Percentiles rank a stretch among this genome's conserved stretches.
Evolutionary conservation across 2,797 vertebrate genomes (phyloP).

Genomic region (Sebastes itinus): DNA sequence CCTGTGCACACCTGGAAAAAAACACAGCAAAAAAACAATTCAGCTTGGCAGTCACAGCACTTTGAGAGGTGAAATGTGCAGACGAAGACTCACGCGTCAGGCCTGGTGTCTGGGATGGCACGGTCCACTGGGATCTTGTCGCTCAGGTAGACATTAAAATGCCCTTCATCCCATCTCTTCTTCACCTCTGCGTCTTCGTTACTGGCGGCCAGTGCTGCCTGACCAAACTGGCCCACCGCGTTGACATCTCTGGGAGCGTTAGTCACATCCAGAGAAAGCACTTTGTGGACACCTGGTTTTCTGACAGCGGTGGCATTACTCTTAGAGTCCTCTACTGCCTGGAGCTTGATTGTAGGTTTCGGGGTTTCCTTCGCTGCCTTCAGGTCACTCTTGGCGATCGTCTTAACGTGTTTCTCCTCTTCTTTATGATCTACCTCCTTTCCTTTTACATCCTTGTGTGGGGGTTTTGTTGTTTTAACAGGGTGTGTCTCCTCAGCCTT

Average conservation of each 20-base stretch:
- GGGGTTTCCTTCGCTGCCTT: background rate
- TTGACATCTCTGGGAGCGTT: constrained; percentile 82
- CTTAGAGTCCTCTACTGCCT: background rate
- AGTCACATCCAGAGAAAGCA: constrained; percentile 87
- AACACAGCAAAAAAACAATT: background rate
- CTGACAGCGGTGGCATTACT: constrained; percentile 24
- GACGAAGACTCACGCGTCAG: constrained; percentile 84
- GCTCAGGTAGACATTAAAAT: constrained; percentile 96
- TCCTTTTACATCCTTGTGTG: constrained; percentile 12
- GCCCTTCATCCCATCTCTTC: constrained; percentile 92
- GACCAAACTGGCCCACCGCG: constrained; percentile 92
- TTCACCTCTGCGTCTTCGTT: constrained; percentile 84
- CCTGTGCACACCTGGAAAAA: constrained; percentile 85
- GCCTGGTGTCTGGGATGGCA: constrained; percentile 92
- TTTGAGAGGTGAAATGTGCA: background rate
- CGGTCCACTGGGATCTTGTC: constrained; percentile 94
- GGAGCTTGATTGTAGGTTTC: background rate
- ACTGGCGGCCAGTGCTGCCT: constrained; percentile 74
- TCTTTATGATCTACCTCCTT: background rate
- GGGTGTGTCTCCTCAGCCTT: constrained; percentile 6
- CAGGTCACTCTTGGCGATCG: background rate
- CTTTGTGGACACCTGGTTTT: constrained; percentile 80
- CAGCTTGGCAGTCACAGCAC: background rate
- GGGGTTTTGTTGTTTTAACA: constrained; percentile 16
- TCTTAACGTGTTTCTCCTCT: background rate